These are phyloP conservation scores for Eueides isabella DNA, from an alignment of 1,140 invertebrate genomes.

Conservation along the genomic window DNA sequence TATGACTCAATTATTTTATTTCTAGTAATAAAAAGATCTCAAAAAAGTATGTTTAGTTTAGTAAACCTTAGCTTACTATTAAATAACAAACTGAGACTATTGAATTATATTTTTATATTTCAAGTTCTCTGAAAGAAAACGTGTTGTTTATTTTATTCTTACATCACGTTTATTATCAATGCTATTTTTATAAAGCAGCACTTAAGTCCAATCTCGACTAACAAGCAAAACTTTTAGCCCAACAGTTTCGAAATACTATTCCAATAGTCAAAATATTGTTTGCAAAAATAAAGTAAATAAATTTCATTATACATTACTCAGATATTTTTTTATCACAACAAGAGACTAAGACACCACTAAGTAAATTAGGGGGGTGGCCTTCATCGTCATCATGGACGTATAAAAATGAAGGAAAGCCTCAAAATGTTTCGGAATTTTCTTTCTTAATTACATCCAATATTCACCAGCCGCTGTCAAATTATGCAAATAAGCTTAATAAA, in stretches of 20 bases:
- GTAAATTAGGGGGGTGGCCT: not conserved
- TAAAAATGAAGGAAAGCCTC: conserved; percentile 5
- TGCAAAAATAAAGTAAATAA: not conserved
- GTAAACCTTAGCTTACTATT: no score
- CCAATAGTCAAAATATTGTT: not conserved
- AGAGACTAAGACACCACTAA: not conserved
- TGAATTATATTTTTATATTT: no score
- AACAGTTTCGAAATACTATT: not conserved
- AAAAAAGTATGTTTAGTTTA: no score
- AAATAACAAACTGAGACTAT: no score
- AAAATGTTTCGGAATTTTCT: not conserved
- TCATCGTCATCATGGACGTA: not conserved
- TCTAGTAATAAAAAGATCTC: no score
- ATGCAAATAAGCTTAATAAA: conserved; percentile 40
- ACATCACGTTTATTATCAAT: no score
- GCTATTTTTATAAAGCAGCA: not conserved
- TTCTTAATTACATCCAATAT: not conserved
- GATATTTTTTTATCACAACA: not conserved
- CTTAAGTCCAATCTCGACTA: not conserved
- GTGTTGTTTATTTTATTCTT: no score
- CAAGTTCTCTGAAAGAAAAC: no score
- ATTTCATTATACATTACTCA: not conserved
- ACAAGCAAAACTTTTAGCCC: not conserved
- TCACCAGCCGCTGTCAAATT: conserved; percentile 17
- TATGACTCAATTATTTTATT: no score